Percentiles rank a stretch among this genome's conserved stretches.
These are phyloP conservation scores for Callyntrura sp. DNA, from an alignment of 2,888 invertebrate genomes.

Conservation along the genomic window DNA sequence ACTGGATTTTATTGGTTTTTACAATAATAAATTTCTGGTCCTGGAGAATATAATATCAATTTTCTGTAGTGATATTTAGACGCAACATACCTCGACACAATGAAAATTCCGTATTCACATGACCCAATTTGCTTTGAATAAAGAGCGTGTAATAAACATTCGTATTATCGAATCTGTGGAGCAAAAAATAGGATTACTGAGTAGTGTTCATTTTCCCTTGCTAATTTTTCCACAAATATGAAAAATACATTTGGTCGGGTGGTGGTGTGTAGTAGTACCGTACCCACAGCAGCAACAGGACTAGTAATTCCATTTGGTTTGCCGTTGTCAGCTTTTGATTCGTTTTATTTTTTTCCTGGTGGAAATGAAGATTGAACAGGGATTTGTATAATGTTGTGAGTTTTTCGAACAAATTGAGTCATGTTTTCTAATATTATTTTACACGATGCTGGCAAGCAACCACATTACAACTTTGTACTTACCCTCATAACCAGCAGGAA, in stretches of 20 bases:
- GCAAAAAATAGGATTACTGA: background rate
- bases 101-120: no score
- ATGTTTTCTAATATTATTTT: background rate
- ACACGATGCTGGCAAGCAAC: background rate
- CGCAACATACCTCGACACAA: no score
- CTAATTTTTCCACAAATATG: constrained; percentile 44
- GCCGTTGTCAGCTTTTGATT: constrained; percentile 37
- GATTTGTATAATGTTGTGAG: background rate
- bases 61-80: no score
- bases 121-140: no score
- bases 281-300: background rate
- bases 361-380: background rate
- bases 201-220: constrained; percentile 18
- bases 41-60: no score
- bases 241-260: constrained; percentile 19
- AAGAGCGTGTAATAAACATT: no score
- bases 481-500: background rate
- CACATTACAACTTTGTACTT: background rate
- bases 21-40: no score
- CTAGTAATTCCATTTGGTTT: background rate
- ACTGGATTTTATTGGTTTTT: constrained; percentile 1
- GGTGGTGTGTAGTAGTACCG: background rate
- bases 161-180: background rate
- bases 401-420: constrained; percentile 30
- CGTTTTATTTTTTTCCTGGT: background rate